A percentile compares a stretch with the other conserved stretches of the same genome.
phyloP scores from a whole-genome alignment of 2,888 invertebrate genomes.

The Zhuqinia jingwanae region DNA sequence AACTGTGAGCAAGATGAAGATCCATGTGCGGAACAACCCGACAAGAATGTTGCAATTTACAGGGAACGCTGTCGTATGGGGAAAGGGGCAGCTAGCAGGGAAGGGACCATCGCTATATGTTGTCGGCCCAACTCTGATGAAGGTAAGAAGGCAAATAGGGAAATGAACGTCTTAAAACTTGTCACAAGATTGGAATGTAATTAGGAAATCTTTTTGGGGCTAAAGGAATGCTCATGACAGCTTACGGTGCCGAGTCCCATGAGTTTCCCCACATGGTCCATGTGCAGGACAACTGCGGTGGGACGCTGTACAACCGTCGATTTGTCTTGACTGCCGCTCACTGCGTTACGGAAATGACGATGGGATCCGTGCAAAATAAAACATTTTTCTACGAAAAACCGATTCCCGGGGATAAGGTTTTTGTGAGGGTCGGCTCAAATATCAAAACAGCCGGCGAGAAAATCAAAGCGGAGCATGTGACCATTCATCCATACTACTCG shows the following conservation, averaged over 20 bases:
- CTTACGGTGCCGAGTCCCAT: conserved; percentile 50
- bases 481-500: conserved; percentile 53
- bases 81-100: neutral
- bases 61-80: conserved; percentile 42
- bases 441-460: conserved; percentile 57
- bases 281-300: conserved; percentile 57
- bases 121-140: conserved; percentile 41
- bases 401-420: conserved; percentile 19
- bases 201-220: neutral
- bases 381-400: conserved; percentile 48
- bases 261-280: conserved; percentile 63
- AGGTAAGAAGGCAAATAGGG: too few species aligned
- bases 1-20: conserved; percentile 52
- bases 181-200: too few species aligned
- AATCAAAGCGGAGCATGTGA: conserved; percentile 34
- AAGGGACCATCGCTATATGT: conserved; percentile 47
- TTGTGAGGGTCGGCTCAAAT: conserved; percentile 50
- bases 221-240: conserved; percentile 54
- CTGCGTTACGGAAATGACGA: conserved; percentile 26
- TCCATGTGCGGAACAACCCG: conserved; percentile 44
- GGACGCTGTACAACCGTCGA: conserved; percentile 44
- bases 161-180: too few species aligned
- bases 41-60: conserved; percentile 54
- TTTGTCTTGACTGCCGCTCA: conserved; percentile 57
- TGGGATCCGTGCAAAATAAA: conserved; percentile 15